Percentiles rank a stretch among this genome's conserved stretches.
Conservation (phyloP, 2,113 vertebrate species). For the Pachyramphus minor region DNA sequence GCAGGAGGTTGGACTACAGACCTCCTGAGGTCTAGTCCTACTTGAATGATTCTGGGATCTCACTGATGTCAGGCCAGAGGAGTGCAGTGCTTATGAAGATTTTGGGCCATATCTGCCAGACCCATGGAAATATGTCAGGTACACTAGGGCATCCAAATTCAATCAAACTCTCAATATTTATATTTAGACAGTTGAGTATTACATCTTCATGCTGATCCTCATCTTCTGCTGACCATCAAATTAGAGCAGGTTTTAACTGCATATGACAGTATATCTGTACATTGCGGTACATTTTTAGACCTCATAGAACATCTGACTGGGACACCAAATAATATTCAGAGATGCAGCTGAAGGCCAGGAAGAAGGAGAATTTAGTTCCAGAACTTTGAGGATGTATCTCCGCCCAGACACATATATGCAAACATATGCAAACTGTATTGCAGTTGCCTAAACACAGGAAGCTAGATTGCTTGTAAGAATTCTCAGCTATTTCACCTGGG, state of each 20-base stretch:
- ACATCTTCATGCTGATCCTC: neutral
- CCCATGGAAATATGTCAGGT: neutral
- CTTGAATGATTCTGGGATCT: neutral
- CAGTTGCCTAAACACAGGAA: neutral
- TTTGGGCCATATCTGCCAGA: neutral
- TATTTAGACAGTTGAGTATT: neutral
- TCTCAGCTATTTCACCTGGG: neutral
- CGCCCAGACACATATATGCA: neutral
- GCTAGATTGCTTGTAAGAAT: neutral
- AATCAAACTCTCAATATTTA: neutral
- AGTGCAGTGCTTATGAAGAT: accelerated
- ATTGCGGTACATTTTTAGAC: neutral
- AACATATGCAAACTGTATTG: neutral
- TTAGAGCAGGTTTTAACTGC: neutral
- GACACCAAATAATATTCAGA: neutral
- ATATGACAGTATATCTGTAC: neutral
- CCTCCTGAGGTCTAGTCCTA: neutral
- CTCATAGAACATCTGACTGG: neutral
- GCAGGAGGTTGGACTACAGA: neutral
- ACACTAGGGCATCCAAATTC: neutral
- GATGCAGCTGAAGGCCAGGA: neutral
- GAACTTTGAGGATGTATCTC: neutral
- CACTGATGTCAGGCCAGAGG: neutral
- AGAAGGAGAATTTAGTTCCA: neutral
- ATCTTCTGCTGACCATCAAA: neutral